These are phyloP conservation scores for Falco concolor DNA, from an alignment of 2,797 vertebrate genomes.

Conservation along the genomic window DNA sequence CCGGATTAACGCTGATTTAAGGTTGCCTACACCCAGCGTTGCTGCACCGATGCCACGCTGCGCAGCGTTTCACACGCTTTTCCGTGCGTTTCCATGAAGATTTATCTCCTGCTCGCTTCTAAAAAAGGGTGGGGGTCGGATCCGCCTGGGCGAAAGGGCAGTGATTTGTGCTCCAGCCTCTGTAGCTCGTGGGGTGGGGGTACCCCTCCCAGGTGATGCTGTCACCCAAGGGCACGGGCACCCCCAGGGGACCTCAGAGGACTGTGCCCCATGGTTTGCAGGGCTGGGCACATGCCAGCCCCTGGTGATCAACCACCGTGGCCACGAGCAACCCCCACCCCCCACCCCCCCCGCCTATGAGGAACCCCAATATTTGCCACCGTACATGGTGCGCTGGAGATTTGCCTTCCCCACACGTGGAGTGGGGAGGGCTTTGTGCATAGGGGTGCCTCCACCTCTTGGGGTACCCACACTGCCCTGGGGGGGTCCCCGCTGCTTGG, in stretches of 20 bases:
- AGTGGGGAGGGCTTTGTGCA: background rate
- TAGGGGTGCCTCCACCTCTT: background rate
- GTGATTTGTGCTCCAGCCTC: fast-evolving
- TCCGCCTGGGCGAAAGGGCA: fast-evolving
- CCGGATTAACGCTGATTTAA: background rate
- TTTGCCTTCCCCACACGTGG: fast-evolving
- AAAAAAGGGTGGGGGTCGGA: background rate
- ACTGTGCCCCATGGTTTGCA: background rate
- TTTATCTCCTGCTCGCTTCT: background rate
- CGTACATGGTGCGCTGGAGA: fast-evolving
- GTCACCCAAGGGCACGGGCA: background rate
- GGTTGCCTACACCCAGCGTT: background rate
- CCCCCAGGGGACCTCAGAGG: background rate
- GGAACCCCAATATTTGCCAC: background rate
- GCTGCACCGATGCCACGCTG: background rate
- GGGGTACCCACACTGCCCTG: background rate
- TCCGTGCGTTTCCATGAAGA: fast-evolving
- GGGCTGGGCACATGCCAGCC: background rate
- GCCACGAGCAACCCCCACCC: background rate
- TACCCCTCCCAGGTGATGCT: background rate
- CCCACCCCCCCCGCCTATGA: background rate
- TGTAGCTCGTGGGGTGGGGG: fast-evolving
- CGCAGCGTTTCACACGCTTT: fast-evolving
- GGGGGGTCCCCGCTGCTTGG: background rate
- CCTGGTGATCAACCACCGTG: background rate